Evolutionary conservation across 2,888 invertebrate genomes (phyloP).

Genomic region (Sialis lutaria): DNA sequence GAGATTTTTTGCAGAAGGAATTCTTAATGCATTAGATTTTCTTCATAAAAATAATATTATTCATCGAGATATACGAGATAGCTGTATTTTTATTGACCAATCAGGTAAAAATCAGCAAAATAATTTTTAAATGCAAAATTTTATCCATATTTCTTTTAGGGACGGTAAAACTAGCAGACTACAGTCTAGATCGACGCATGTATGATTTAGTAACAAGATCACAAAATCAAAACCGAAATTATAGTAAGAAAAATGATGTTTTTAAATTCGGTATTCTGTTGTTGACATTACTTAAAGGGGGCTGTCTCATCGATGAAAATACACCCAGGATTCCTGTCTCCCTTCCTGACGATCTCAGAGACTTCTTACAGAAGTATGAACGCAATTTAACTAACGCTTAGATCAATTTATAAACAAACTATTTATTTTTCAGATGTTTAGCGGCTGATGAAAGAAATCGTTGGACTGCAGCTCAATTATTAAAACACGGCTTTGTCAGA

Average conservation of each 20-base stretch:
- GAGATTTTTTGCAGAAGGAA: slow-evolving; percentile 48
- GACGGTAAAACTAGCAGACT: slow-evolving; percentile 45
- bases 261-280: slow-evolving; percentile 53
- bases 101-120: slow-evolving; percentile 25
- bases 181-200: slow-evolving; percentile 49
- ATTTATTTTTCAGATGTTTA: slow-evolving; percentile 36
- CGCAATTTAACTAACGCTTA: slow-evolving; percentile 8
- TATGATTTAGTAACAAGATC: slow-evolving; percentile 32
- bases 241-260: slow-evolving; percentile 54
- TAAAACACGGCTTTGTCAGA: slow-evolving; percentile 57
- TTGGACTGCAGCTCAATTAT: slow-evolving; percentile 57
- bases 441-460: slow-evolving; percentile 50
- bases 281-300: slow-evolving; percentile 44
- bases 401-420: neutral
- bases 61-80: slow-evolving; percentile 63
- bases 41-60: slow-evolving; percentile 68
- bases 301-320: slow-evolving; percentile 26
- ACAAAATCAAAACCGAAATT: slow-evolving; percentile 22
- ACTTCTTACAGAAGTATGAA: slow-evolving; percentile 51
- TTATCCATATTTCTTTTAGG: slow-evolving; percentile 16
- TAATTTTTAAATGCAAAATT: neutral
- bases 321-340: slow-evolving; percentile 36
- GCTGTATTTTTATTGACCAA: slow-evolving; percentile 54
- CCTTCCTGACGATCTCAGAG: slow-evolving; percentile 43
- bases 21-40: slow-evolving; percentile 57